Base-by-base conservation (phyloP, 2,797 vertebrate genomes). In the Muscicapa striata region DNA sequence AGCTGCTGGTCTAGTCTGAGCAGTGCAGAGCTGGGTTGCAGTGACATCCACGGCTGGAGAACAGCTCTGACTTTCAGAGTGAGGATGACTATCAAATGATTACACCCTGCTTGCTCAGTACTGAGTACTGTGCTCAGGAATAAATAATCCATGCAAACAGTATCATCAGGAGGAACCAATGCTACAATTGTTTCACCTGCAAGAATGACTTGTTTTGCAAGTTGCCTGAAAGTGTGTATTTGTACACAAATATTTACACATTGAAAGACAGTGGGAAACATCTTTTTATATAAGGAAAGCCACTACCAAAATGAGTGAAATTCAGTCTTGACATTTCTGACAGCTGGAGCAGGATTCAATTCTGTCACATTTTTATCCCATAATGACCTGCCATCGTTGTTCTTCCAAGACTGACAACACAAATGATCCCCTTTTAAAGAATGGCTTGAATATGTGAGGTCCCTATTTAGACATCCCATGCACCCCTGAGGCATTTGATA, bases 401-500 rank as follows among this genome's bases (percentile, higher is more conserved):
- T 85, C 58, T 89, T 87, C 57, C 74, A 62, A 62, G 68, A 83
- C 49, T 92, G 86, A 90, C 64, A 92, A 76, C 34, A 79, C 70
- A 92, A 91, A 90, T 66, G n/a, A 90, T 86, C 38, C 57, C 69
- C 74, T 92, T 69, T 84, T 58, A 90, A 87, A 76, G 92, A 95
- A 69, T 29, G 23, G 10, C 62, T 92, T 66, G 67, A 81, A 34
- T 81, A 43, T 38, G 67, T 61, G 55, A 73, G 88, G 66, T 59
- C 40, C 55, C n/a, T 83, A 22, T 86, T 94, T 69, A 93, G 83
- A 57, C 38, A 82, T 78, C 45, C 29, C 29, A 8, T 34, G 30
- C 54, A 58, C 18, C 62, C 67, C 63, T 52, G 46, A 90, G 58
- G 64, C 41, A 21, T 62, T 90, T 84, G 59, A 93, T 70, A 73